phyloP scores from a whole-genome alignment of 1,140 invertebrate genomes.

The Bombyx mandarina region DNA sequence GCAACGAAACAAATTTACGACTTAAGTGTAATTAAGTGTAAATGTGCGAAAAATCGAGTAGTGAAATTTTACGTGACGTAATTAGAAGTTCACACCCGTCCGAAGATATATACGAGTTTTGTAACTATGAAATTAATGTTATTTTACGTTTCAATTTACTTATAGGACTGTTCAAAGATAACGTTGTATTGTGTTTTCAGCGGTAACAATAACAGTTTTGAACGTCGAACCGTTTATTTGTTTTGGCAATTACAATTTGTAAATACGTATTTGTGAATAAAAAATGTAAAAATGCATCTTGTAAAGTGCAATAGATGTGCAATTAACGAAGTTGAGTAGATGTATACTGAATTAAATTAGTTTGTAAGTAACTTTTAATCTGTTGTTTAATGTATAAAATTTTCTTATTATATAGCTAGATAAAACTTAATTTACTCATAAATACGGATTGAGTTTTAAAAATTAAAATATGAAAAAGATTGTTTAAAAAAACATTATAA shows the following conservation, averaged over 20 bases:
- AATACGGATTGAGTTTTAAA: no score
- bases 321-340: conserved; percentile 65
- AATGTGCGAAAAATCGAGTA: conserved; percentile 18
- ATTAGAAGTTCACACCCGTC: conserved; percentile 50
- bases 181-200: no score
- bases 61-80: conserved; percentile 21
- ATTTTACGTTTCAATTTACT: no score
- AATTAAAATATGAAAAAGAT: no score
- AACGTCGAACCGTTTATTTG: background rate
- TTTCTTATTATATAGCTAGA: conserved; percentile 44
- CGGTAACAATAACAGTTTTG: no score
- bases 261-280: conserved; percentile 61
- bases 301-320: conserved; percentile 69
- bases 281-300: conserved; percentile 67
- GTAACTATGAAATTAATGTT: conserved; percentile 8
- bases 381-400: conserved; percentile 50
- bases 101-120: conserved; percentile 44
- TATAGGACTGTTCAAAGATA: no score
- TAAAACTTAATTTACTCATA: conserved; percentile 23
- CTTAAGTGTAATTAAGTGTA: conserved; percentile 10
- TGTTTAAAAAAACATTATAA: no score
- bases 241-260: conserved; percentile 23
- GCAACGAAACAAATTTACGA: conserved; percentile 47
- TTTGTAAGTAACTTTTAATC: conserved; percentile 35
- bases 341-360: conserved; percentile 45